Conservation (phyloP, 2,113 vertebrate species). For the Artemisiospiza belli region DNA sequence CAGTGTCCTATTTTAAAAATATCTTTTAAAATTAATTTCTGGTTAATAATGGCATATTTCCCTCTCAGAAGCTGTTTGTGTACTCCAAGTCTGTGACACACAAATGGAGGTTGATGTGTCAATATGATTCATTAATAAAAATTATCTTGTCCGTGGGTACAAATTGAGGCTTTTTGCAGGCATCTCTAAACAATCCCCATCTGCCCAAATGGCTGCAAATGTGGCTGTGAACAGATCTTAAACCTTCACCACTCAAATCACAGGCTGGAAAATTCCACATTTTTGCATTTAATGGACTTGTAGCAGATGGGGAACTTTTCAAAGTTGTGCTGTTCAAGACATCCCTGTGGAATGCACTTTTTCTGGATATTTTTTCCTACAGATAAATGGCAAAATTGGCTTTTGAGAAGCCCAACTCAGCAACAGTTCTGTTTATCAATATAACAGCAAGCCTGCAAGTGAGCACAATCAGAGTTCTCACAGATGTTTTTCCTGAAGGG, state of each 20-base stretch:
- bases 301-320: slow-evolving; percentile 24
- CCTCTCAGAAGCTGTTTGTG: not conserved
- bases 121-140: slow-evolving; percentile 4
- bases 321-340: not conserved
- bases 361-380: not conserved
- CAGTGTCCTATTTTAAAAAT: not conserved
- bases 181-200: not conserved
- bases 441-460: not conserved
- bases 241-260: slow-evolving; percentile 30
- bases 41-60: slow-evolving; percentile 10
- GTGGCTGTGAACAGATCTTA: slow-evolving; percentile 17
- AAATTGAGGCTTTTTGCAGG: slow-evolving; percentile 21
- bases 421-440: slow-evolving; percentile 32
- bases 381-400: slow-evolving; percentile 50
- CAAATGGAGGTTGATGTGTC: not conserved
- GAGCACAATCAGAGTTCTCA: slow-evolving; percentile 16
- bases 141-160: not conserved
- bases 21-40: not conserved
- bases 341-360: slow-evolving; percentile 22
- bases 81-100: not conserved
- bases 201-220: not conserved
- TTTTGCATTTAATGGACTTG: slow-evolving; percentile 13
- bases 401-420: slow-evolving; percentile 28
- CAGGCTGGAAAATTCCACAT: slow-evolving; percentile 31
- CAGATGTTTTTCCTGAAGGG: slow-evolving; percentile 66